These are phyloP conservation scores for Pituophis catenifer DNA, from an alignment of 2,113 vertebrate species.

Conservation along the genomic window DNA sequence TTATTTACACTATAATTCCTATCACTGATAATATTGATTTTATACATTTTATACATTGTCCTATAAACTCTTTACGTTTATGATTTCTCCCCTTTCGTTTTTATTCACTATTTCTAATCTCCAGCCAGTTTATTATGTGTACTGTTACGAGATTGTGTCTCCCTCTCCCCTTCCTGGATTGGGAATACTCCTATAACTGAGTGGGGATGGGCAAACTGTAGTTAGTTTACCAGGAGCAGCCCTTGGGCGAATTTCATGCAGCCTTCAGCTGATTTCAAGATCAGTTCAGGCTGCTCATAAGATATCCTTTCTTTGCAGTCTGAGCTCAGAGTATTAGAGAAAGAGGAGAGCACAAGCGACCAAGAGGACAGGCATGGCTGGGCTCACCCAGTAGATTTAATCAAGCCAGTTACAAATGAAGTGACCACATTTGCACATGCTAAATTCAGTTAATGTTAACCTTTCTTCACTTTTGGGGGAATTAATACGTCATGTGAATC, in stretches of 20 bases:
- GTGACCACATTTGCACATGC: not conserved
- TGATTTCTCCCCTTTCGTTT: too few relatives aligned
- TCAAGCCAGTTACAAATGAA: not conserved
- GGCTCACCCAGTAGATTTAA: not conserved
- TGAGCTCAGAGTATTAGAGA: not conserved
- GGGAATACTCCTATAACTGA: not conserved
- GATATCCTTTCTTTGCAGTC: not conserved
- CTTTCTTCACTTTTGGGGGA: not conserved
- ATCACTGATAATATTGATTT: too few relatives aligned
- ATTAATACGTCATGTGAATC: too few relatives aligned
- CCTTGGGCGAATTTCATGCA: not conserved
- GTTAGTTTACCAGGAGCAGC: not conserved
- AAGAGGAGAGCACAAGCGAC: not conserved
- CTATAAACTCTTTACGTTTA: too few relatives aligned
- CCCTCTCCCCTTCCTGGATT: accelerated
- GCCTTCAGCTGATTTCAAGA: not conserved
- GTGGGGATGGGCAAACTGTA: not conserved
- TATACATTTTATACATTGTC: too few relatives aligned
- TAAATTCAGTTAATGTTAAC: not conserved
- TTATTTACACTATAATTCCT: too few relatives aligned
- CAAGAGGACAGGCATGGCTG: not conserved
- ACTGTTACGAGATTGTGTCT: not conserved
- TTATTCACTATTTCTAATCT: too few relatives aligned
- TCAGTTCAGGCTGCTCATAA: not conserved
- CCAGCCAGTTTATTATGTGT: not conserved